Evolutionary conservation across 2,888 invertebrate genomes (phyloP), one percentile per base, ranked within the genome.

Genomic region (Acleris holmiana): DNA sequence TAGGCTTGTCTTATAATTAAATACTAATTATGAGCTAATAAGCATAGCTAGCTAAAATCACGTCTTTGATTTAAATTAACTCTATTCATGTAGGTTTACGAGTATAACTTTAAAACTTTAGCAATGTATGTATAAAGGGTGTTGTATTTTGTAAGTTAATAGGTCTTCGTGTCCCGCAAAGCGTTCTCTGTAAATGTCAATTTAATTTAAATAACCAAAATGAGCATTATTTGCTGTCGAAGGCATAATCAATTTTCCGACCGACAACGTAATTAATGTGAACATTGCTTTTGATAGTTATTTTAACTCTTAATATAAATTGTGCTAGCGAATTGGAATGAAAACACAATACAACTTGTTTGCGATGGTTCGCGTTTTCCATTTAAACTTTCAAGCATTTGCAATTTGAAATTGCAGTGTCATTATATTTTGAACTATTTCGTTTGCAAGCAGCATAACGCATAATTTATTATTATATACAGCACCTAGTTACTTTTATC

Each of bases 381-480:
- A 59, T 60, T 65, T 65, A 55, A 65, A 65, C 46, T 65, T 65
- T 60, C 54, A 55, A 60, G 44, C 65, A 65, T 65, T 59, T 65
- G 65, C 65, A 54, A 40, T 63, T 41, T 29, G 54, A 59, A 55
- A 65, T 65, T 60, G 54, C 55, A 50, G 23, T 65, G 41, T 49
- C 65, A 65, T 65, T 65, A 60, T 55, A 48, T 54, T 55, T 40
- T 55, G 59, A 65, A 60, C 47, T 49, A 65, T 23, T 44, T 44
- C 23, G 41, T 41, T 15, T 35, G 23, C 55, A 41, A 25, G 29
- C 5, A 18, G 29, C 13, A 10, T 23, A 23, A 23, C 13, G n/a
- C 44, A 44, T 7, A 44, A 44, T 44, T 35, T 35, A 10, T 35
- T 35, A 13, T 35, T 35, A 35, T 35, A 35, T 35, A 29, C 0